Evolutionary conservation across 2,797 vertebrate species (phyloP).

Genomic region (Danio choprae): DNA sequence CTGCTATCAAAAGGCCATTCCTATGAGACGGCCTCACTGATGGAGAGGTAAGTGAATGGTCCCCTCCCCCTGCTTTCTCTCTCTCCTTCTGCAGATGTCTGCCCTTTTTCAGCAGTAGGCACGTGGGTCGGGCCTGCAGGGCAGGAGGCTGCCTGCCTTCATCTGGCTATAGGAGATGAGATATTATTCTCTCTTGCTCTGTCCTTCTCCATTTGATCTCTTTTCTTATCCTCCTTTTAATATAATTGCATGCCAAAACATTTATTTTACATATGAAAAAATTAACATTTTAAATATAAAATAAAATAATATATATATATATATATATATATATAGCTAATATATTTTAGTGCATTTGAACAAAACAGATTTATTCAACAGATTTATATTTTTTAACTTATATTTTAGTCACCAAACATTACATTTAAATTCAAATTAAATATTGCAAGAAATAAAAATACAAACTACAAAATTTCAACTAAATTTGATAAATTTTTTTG

Average conservation of each 20-base stretch:
- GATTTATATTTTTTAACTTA: too few relatives aligned
- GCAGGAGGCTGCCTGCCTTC: slow-evolving; percentile 59
- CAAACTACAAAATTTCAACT: too few relatives aligned
- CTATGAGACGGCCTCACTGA: slow-evolving; percentile 62
- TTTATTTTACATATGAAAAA: background rate
- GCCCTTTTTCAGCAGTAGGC: slow-evolving; percentile 56
- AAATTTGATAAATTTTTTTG: too few relatives aligned
- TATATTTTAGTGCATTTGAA: too few relatives aligned
- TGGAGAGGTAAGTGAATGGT: slow-evolving; percentile 34
- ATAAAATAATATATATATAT: too few relatives aligned
- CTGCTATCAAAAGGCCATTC: slow-evolving; percentile 27
- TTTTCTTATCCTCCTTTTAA: background rate
- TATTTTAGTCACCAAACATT: too few relatives aligned
- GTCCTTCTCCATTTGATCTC: slow-evolving; percentile 9
- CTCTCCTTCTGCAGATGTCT: slow-evolving; percentile 54
- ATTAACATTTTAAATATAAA: too few relatives aligned
- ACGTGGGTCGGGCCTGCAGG: slow-evolving; percentile 71
- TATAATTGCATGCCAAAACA: background rate
- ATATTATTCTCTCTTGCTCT: slow-evolving; percentile 41
- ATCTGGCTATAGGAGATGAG: slow-evolving; percentile 59
- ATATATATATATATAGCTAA: background rate
- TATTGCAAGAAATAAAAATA: too few relatives aligned
- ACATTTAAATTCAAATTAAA: too few relatives aligned
- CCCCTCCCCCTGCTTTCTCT: slow-evolving; percentile 24
- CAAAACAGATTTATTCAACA: too few relatives aligned